Evolutionary conservation across 2,113 vertebrate genomes (phyloP), one percentile per base, ranked within the genome.

Genomic region (Carassius auratus): DNA sequence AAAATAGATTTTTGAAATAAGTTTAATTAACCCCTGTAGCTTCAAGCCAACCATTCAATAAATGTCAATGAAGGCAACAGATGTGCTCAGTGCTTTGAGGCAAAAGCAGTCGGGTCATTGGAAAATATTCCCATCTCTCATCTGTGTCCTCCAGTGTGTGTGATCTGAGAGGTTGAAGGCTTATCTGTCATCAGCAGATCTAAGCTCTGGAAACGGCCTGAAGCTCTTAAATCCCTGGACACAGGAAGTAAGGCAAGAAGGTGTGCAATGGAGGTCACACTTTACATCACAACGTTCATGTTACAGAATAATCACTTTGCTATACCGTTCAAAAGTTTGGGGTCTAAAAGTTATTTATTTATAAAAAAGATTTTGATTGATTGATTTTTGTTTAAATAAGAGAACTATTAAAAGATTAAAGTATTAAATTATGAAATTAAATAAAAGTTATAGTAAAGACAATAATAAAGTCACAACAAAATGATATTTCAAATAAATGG

Each of bases 171-270:
- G 14, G 14, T 52, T 88, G 21, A 50, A 85, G 85, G 86, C 89
- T 86, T 45, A 89, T 90, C 87, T 23, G 9, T 84, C 48, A 75
- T 52, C 15, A 52, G 89, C 42, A 74, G 21, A 48, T 48, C 71
- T 74, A 14, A 48, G 71, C 74, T 26, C 45, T 52, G 48, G 48
- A 76, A 52, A 76, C 3, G n/a, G 74, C 74, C 74, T 26, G 74
- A 55, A 55, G 48, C n/a, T 52, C 23, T 76, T 13, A 50, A 52
- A 76, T 76, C 74, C n/a, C 45, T 76, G 13, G 26, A 55, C 90
- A 89, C 76, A 89, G 61, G 76, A 8, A 45, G 5, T 66, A 12
- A 84, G 57, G 88, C 59, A 75, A 75, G 42, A 23, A 48, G 12
- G 3, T 50, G 74, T 55, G 6, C n/a, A n/a, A 15, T 75, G 19